Evolutionary conservation across 2,797 vertebrate species (phyloP).

Genomic region (Sebastes goodei): DNA sequence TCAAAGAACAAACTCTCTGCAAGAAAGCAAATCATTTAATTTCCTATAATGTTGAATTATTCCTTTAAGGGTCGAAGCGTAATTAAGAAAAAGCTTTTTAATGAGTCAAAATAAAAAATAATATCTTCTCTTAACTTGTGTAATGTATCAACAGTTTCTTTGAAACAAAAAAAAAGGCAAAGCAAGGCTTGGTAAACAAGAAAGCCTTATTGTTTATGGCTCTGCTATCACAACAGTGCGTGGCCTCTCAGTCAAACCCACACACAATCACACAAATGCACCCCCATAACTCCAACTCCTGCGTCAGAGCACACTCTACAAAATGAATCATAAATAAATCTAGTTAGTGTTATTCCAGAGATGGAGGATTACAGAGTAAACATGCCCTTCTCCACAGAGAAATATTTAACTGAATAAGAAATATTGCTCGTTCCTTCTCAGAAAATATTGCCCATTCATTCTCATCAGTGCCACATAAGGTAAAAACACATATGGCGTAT

Average conservation of each 20-base stretch:
- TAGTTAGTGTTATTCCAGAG: conserved; percentile 53
- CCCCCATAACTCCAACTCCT: conserved; percentile 52
- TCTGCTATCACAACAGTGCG: conserved; percentile 9
- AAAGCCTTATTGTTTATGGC: conserved; percentile 32
- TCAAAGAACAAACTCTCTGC: not conserved
- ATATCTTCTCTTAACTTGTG: not conserved
- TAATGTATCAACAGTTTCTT: conserved; percentile 41
- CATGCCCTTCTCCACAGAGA: conserved; percentile 19
- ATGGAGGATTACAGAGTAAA: conserved; percentile 47
- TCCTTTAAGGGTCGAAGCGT: not conserved
- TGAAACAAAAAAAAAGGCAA: conserved; percentile 34
- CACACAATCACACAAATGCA: conserved; percentile 60
- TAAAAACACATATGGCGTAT: conserved; percentile 34
- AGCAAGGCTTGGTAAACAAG: conserved; percentile 13
- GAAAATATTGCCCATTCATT: conserved; percentile 56
- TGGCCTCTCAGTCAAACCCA: conserved; percentile 41
- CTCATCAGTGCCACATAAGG: conserved; percentile 48
- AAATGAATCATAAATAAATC: conserved; percentile 64
- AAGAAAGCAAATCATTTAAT: not conserved
- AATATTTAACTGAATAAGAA: conserved; percentile 32
- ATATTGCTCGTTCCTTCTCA: conserved; percentile 32
- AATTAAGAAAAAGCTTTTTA: conserved; percentile 31
- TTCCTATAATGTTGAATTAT: not conserved
- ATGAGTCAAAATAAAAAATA: not conserved
- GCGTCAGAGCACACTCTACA: conserved; percentile 44